Conservation (phyloP, 2,113 vertebrate species). For the Lynx canadensis region DNA sequence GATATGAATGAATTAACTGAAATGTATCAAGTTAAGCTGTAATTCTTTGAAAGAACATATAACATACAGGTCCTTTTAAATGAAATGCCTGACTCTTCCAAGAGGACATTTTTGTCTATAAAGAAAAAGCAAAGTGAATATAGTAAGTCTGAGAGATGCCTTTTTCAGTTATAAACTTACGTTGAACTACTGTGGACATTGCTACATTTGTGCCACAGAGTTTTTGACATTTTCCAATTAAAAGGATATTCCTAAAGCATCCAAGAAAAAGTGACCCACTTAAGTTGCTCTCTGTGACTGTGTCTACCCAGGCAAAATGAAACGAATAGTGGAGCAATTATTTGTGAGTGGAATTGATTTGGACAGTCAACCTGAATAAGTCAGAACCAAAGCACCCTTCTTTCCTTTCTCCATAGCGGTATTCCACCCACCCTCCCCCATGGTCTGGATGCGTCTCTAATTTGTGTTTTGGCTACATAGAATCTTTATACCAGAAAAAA, state of each 20-base stretch:
- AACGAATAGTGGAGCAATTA: constrained; percentile 23
- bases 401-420: neutral
- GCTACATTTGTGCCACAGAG: neutral
- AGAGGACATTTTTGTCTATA: neutral
- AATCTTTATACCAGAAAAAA: neutral
- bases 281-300: neutral
- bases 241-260: constrained; percentile 33
- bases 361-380: neutral
- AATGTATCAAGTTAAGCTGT: neutral
- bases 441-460: neutral
- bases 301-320: neutral
- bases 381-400: neutral
- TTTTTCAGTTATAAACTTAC: neutral
- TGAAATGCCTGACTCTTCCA: neutral
- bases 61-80: neutral
- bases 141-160: neutral
- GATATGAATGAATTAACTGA: neutral
- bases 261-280: neutral
- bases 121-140: constrained; percentile 13
- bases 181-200: neutral
- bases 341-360: constrained; percentile 32
- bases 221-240: constrained; percentile 37
- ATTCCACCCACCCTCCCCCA: neutral
- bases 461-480: neutral
- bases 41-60: neutral